These are phyloP conservation scores for Nothocercus julius DNA, from an alignment of 2,113 vertebrate species.

Conservation along the genomic window DNA sequence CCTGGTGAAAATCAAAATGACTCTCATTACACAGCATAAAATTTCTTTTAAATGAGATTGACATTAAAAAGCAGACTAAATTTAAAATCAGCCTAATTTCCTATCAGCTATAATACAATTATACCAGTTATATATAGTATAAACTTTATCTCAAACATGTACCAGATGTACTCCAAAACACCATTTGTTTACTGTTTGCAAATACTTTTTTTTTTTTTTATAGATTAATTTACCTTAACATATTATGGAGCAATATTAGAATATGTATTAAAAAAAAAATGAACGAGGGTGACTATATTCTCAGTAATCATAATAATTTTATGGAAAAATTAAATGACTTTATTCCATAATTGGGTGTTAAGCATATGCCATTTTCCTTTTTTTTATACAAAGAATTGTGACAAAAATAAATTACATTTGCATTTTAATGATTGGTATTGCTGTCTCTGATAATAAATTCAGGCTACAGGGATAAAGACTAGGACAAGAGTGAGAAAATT, in stretches of 20 bases:
- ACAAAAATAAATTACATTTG: not conserved
- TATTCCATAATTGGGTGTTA: not conserved
- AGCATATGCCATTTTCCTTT: not conserved
- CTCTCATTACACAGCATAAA: not conserved
- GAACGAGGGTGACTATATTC: not conserved
- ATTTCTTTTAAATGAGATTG: not conserved
- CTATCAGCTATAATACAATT: not conserved
- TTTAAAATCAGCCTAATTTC: not conserved
- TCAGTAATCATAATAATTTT: not conserved
- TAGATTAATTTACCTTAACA: not conserved
- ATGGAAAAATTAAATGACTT: not conserved
- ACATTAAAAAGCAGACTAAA: not conserved
- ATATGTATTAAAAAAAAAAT: not conserved
- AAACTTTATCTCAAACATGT: not conserved
- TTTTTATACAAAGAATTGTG: not conserved
- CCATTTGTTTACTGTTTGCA: not conserved
- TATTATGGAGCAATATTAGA: not conserved
- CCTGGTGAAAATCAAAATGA: not conserved
- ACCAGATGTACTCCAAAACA: not conserved
- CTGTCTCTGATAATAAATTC: not conserved
- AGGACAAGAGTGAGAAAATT: not conserved
- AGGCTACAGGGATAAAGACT: not conserved
- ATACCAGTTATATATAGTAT: not conserved
- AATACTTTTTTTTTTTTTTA: not conserved
- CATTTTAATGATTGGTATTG: not conserved